Conservation (phyloP, 2,888 invertebrate species). For the Busseola fusca region DNA sequence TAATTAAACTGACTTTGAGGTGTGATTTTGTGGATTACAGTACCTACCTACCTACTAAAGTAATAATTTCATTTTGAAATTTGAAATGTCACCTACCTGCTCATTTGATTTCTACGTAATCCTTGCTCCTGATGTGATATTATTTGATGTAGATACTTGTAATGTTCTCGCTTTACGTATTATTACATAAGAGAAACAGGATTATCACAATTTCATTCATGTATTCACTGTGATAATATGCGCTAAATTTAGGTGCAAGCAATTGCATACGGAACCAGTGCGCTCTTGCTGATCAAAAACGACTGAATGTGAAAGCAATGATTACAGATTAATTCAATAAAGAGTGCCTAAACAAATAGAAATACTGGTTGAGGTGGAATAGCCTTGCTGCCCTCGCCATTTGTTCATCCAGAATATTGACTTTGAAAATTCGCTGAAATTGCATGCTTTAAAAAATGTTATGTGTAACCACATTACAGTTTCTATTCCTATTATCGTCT, state of each 20-base stretch:
- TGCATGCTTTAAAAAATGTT: neutral
- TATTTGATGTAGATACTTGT: neutral
- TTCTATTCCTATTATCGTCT: neutral
- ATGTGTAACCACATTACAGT: neutral
- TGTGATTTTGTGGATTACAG: neutral
- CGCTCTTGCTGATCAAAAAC: neutral
- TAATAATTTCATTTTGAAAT: neutral
- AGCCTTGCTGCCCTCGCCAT: constrained; percentile 1
- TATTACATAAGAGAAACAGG: neutral
- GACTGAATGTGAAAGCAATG: neutral
- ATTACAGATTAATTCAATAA: neutral
- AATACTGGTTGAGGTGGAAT: neutral
- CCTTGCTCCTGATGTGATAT: neutral
- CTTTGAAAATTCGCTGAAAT: neutral
- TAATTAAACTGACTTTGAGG: neutral
- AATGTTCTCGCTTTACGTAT: neutral
- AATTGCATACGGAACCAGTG: neutral
- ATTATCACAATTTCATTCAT: neutral
- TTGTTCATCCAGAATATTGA: neutral
- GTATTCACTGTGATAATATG: neutral
- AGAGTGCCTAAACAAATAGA: neutral
- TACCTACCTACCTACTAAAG: neutral
- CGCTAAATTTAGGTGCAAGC: neutral
- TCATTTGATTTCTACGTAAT: neutral
- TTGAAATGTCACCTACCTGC: neutral